Percentiles rank a stretch among this genome's conserved stretches.
phyloP scores from a whole-genome alignment of 2,797 vertebrate species.

The Dendrocincla tyrannina region DNA sequence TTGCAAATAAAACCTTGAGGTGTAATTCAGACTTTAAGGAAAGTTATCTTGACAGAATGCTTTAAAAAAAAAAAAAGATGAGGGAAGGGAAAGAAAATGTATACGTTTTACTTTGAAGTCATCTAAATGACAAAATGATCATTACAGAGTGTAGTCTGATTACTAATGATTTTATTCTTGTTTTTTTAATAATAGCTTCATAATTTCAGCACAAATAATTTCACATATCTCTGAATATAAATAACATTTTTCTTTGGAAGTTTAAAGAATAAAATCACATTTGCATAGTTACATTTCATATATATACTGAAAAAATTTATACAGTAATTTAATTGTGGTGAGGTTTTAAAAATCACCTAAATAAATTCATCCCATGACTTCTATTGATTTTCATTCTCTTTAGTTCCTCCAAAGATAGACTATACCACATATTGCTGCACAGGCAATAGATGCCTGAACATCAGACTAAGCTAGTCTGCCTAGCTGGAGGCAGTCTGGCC shows the following conservation, averaged over 20 bases:
- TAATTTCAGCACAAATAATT: background rate
- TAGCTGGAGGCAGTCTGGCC: background rate
- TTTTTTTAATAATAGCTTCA: background rate
- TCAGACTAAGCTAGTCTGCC: background rate
- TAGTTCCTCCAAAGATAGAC: background rate
- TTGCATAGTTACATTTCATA: background rate
- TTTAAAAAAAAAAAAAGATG: background rate
- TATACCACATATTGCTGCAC: background rate
- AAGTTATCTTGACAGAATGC: background rate
- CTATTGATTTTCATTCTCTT: background rate
- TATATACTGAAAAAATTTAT: background rate
- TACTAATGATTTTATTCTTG: background rate
- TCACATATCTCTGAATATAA: background rate
- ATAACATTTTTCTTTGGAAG: background rate
- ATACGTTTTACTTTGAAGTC: background rate
- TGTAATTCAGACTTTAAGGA: constrained; percentile 25
- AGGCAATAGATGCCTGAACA: background rate
- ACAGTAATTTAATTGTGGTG: background rate
- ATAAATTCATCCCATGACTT: background rate
- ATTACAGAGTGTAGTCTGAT: background rate
- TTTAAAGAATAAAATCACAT: background rate
- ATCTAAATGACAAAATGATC: background rate
- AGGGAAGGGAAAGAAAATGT: background rate
- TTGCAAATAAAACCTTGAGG: constrained; percentile 22
- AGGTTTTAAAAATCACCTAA: background rate